Evolutionary conservation across 2,888 invertebrate species (phyloP).

Genomic region (Entomobrya proxima): DNA sequence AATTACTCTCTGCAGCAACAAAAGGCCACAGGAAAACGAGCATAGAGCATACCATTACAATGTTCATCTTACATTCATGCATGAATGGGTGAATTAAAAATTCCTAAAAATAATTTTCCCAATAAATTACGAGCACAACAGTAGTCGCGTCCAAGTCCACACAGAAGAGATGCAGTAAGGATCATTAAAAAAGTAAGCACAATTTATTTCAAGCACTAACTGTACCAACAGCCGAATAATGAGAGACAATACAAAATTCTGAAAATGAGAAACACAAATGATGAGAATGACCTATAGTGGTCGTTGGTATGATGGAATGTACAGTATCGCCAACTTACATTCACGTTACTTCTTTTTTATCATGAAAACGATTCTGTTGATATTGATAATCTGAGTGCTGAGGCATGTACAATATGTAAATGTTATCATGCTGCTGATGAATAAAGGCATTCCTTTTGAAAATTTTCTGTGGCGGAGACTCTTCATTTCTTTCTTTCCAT

Average conservation of each 20-base stretch:
- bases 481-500: constrained; percentile 1
- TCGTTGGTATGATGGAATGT: neutral
- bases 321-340: too few species aligned
- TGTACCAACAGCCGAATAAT: neutral
- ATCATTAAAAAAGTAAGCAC: constrained; percentile 1
- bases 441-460: neutral
- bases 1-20: neutral
- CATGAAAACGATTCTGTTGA: neutral
- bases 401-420: constrained; percentile 7
- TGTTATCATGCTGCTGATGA: neutral
- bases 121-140: constrained; percentile 63
- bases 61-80: neutral
- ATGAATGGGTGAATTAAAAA: constrained; percentile 49
- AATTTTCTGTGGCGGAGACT: constrained; percentile 7
- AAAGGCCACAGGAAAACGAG: neutral
- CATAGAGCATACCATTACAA: neutral
- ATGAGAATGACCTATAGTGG: neutral
- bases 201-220: neutral
- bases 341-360: too few species aligned
- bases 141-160: constrained; percentile 4
- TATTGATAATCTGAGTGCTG: neutral
- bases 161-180: neutral
- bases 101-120: constrained; percentile 56
- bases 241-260: constrained; percentile 13
- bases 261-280: constrained; percentile 11